Evolutionary conservation across 2,797 vertebrate genomes (phyloP), one percentile per base, ranked within the genome.

Genomic region (Chloroceryle inda): DNA sequence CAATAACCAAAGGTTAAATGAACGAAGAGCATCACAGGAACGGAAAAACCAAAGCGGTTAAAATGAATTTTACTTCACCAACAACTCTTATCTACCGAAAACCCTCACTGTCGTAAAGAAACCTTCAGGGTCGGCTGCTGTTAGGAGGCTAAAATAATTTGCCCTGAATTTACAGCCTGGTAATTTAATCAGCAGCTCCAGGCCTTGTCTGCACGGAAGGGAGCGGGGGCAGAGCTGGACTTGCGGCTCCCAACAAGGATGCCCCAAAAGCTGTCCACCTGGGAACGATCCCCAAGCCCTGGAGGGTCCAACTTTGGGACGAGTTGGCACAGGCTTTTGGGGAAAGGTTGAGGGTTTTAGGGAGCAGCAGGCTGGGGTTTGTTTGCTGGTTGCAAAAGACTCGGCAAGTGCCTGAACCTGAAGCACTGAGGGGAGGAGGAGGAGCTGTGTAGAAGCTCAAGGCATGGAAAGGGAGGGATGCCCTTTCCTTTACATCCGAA

Each of bases 131-230:
- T 87, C 1, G 22, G 78, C 84, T 92, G 89, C 92, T 94, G 82
- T 91, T 85, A 82, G 94, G 79, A 96, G 55, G 76, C 85, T 96
- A 91, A 94, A 95, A 96, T 91, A 96, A 96, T 95, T 95, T 94
- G 76, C 73, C 79, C 62, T 89, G 94, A 96, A 94, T 97, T 95
- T 96, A 83, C 90, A 96, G 94, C 88, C 89, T 94, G 94, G 94
- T 96, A 96, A 97, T 97, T 97, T 92, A 95, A 97, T 96, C 89
- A 94, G 69, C 82, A 74, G 82, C 88, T 95, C 68, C 94, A 92
- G 94, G 82, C 82, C 75, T 76, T 27, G 95, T 45, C 93, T 82
- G 81, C 5, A 12, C 13, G 23, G 64, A 87, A 87, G 64, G n/a
- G 29, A 88, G 71, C 5, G 9, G 40, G 56, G 82, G 33, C 89